These are phyloP conservation scores for Dicrostonyx torquatus DNA, from an alignment of 2,797 vertebrate species.

Conservation along the genomic window DNA sequence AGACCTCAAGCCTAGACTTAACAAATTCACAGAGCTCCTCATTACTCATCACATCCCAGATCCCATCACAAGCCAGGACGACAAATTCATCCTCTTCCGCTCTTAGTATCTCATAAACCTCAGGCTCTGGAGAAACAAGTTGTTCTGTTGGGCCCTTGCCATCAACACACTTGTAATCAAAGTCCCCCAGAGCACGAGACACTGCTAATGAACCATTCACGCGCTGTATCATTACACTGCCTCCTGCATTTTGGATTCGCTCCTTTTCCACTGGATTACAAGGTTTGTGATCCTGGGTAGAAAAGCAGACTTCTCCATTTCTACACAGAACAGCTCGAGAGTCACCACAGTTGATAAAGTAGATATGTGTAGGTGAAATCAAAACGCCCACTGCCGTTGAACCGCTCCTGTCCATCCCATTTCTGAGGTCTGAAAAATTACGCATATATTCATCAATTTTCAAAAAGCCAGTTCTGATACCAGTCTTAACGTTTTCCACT, in stretches of 20 bases:
- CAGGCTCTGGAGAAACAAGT: slow-evolving; percentile 98
- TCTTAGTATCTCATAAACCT: slow-evolving; percentile 95
- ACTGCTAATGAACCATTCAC: slow-evolving; percentile 99
- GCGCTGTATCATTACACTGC: slow-evolving; percentile 99
- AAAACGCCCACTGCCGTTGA: slow-evolving; percentile 98
- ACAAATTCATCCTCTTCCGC: slow-evolving; percentile 97
- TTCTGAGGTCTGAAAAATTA: slow-evolving; percentile 97
- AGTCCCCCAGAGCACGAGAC: slow-evolving; percentile 98
- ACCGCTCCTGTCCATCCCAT: slow-evolving; percentile 99
- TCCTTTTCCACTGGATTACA: slow-evolving; percentile 98
- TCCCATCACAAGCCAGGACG: slow-evolving; percentile 97
- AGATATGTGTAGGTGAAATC: slow-evolving; percentile 95
- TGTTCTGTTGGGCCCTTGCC: slow-evolving; percentile 99
- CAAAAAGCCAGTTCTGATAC: slow-evolving; percentile 97
- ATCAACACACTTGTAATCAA: slow-evolving; percentile 99
- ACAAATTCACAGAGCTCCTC: slow-evolving; percentile 99
- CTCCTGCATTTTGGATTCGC: slow-evolving; percentile 99
- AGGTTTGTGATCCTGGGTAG: slow-evolving; percentile 99
- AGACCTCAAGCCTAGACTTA: slow-evolving; percentile 96
- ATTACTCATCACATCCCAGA: slow-evolving; percentile 99
- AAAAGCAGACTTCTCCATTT: slow-evolving; percentile 95
- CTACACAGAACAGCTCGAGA: slow-evolving; percentile 97
- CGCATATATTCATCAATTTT: slow-evolving; percentile 99
- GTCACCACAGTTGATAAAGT: slow-evolving; percentile 99
- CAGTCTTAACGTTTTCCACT: slow-evolving; percentile 94